These are phyloP conservation scores for Bos javanicus DNA, from an alignment of 2,113 vertebrate species.

Conservation along the genomic window DNA sequence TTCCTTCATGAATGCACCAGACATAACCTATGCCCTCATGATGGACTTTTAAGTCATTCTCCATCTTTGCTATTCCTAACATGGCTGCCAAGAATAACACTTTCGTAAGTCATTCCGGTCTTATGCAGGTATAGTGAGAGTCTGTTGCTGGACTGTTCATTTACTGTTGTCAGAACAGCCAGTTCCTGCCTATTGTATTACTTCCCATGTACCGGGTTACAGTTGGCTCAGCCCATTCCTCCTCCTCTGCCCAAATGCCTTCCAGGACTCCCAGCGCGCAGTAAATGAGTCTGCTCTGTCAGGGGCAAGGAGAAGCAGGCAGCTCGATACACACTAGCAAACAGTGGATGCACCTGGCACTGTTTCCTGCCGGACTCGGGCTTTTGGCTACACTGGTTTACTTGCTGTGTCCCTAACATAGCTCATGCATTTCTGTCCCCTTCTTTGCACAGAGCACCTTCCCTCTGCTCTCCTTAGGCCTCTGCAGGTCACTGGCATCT, in stretches of 20 bases:
- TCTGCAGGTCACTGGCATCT: background rate
- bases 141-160: background rate
- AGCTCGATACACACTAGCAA: background rate
- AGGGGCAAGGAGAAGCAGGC: background rate
- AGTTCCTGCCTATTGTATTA: background rate
- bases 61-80: background rate
- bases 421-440: background rate
- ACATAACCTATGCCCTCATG: background rate
- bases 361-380: background rate
- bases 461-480: background rate
- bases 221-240: background rate
- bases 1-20: background rate
- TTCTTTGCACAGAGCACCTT: background rate
- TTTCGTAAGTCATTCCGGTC: background rate
- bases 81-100: background rate
- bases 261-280: background rate
- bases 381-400: background rate
- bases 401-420: background rate
- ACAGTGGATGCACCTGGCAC: background rate
- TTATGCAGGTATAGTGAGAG: background rate
- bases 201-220: background rate
- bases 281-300: background rate
- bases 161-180: background rate
- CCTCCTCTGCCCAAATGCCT: background rate
- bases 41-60: background rate